A percentile compares a stretch with the other conserved stretches of the same genome.
Conservation (phyloP, 1,140 invertebrate genomes). For the Aphis craccivora region DNA sequence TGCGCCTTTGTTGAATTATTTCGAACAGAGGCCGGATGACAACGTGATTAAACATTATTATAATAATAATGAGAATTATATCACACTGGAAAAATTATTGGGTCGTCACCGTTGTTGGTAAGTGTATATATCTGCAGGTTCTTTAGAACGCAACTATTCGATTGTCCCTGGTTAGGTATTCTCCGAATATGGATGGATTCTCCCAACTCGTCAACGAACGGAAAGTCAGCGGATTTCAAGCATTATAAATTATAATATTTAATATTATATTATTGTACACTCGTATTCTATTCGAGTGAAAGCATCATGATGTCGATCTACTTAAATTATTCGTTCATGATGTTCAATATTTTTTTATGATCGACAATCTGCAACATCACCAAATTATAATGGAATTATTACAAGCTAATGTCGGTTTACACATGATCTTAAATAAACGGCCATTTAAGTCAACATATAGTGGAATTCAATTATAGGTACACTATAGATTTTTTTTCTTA, state of each 20-base stretch:
- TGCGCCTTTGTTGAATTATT: conserved; percentile 22
- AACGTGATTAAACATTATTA: conserved; percentile 50
- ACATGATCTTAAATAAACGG: no score
- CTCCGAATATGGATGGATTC: not conserved
- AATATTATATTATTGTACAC: not conserved
- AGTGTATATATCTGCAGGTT: not conserved
- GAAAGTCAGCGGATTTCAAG: not conserved
- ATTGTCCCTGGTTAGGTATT: not conserved
- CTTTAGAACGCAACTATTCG: not conserved
- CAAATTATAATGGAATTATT: not conserved
- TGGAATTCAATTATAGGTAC: no score
- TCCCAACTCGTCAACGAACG: not conserved
- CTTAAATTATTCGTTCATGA: not conserved
- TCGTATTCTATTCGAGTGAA: not conserved
- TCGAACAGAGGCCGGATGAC: conserved; percentile 34
- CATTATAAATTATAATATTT: not conserved
- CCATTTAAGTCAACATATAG: no score
- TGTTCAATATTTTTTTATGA: not conserved
- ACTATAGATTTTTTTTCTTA: no score
- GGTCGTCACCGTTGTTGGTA: not conserved
- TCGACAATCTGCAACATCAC: not conserved
- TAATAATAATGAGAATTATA: conserved; percentile 44
- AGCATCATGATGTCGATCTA: not conserved
- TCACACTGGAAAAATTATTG: not conserved
- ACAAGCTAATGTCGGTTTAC: not conserved